Evolutionary conservation across 1,140 invertebrate genomes (phyloP).

Genomic region (Yoshiicerus persimilis): DNA sequence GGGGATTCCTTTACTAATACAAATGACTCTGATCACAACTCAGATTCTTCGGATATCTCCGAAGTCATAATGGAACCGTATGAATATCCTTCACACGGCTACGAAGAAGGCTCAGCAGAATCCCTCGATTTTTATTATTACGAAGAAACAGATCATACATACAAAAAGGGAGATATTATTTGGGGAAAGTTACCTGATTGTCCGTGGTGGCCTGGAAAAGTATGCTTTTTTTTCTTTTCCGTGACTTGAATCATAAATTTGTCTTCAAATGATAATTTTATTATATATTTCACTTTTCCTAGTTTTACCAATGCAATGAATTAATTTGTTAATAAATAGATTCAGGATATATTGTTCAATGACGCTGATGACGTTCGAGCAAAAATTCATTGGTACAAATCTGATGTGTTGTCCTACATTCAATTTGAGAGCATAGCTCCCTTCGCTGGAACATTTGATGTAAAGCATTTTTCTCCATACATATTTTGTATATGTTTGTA

Average conservation of each 20-base stretch:
- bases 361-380: constrained; percentile 20
- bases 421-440: constrained; percentile 23
- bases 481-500: neutral
- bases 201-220: constrained; percentile 44
- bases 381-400: constrained; percentile 33
- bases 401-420: constrained; percentile 27
- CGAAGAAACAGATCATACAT: neutral
- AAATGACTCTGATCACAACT: neutral
- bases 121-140: constrained; percentile 15
- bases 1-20: neutral
- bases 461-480: neutral
- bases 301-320: too few relatives aligned
- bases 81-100: neutral
- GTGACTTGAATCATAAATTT: neutral
- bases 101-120: neutral
- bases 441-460: constrained; percentile 36
- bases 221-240: neutral
- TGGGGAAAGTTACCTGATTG: constrained; percentile 39
- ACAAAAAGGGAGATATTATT: constrained; percentile 31
- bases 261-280: neutral
- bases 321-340: constrained; percentile 35
- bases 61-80: neutral
- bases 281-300: neutral
- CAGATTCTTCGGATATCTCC: neutral
- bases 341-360: constrained; percentile 10